Base-by-base conservation (phyloP, 2,888 invertebrate species). In the Campopleginae sp. region DNA sequence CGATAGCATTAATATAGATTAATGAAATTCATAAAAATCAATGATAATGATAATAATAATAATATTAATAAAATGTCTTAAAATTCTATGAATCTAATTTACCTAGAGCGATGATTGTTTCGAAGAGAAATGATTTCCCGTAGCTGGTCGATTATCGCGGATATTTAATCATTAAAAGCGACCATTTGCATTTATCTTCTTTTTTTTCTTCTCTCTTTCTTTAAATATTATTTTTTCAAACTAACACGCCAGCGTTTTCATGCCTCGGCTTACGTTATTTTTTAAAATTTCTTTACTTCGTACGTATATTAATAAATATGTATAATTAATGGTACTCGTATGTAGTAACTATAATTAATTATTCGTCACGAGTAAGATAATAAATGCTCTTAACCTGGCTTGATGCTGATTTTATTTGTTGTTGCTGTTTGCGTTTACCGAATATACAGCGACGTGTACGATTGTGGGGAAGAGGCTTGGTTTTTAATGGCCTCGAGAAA, bases 41-140 rank as follows among this genome's bases (percentile, higher is more conserved):
- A 68, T 63, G 46, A 44, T 74, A 68, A 71, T 78, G 75, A 63
- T 84, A 76, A 75, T 77, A 81, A 72, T 86, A 77, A 58, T 75
- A 65, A 75, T 78, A 76, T 71, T 65, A 76, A 82, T 42, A 65
- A 66, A 74, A 78, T 84, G 65, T 84, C 77, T 85, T 81, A 81
- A 70, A 78, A 44, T 74, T 65, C 84, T 85, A 85, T 63, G 74
- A 74, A 81, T 85, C 74, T 81, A 85, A 68, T 71, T 74, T 74
- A 85, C 84, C 77, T 66, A 85, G 84, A 85, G 79, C 58, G 76
- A 82, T 84, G 86, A 87, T 87, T 82, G 85, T 81, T 86, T 54
- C 82, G 84, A 84, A 80, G 80, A 80, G 63, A 82, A 61, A 78
- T 84, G 58, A 51, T 61, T 82, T 70, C 71, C 71, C 70, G 23